phyloP scores from a whole-genome alignment of 2,113 vertebrate genomes.

The Philantomba maxwellii region DNA sequence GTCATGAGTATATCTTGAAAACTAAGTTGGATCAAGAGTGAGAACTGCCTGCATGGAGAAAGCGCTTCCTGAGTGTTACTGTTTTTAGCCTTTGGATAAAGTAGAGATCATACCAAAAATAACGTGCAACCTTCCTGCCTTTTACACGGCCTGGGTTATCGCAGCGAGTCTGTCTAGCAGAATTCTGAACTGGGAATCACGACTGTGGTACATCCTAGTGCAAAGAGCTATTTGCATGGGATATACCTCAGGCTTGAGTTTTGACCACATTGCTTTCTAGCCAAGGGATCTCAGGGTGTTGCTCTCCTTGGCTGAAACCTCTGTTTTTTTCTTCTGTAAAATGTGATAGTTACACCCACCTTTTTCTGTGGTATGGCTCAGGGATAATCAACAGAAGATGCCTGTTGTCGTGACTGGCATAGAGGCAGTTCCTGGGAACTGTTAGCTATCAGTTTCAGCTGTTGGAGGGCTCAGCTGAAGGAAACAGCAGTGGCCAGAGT shows the following conservation, averaged over 20 bases:
- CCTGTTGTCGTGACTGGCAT: neutral
- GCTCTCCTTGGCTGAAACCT: neutral
- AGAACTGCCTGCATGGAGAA: neutral
- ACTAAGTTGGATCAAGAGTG: neutral
- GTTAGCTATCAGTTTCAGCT: neutral
- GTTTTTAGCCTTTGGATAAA: neutral
- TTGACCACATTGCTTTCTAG: rapidly evolving
- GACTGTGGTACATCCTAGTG: neutral
- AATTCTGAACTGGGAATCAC: neutral
- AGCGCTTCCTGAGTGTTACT: neutral
- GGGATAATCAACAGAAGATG: neutral
- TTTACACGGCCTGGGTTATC: neutral
- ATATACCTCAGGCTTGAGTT: neutral
- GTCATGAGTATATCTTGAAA: no score
- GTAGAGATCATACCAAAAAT: neutral
- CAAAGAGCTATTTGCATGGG: neutral
- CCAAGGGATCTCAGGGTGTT: neutral
- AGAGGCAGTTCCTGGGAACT: neutral
- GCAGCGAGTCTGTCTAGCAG: neutral
- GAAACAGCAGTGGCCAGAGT: no score
- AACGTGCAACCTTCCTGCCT: neutral
- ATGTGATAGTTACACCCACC: rapidly evolving
- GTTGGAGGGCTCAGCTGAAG: neutral
- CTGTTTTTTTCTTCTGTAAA: neutral
- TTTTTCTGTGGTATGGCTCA: neutral